Conservation (phyloP, 2,888 invertebrate species). For the Desoria tigrina region DNA sequence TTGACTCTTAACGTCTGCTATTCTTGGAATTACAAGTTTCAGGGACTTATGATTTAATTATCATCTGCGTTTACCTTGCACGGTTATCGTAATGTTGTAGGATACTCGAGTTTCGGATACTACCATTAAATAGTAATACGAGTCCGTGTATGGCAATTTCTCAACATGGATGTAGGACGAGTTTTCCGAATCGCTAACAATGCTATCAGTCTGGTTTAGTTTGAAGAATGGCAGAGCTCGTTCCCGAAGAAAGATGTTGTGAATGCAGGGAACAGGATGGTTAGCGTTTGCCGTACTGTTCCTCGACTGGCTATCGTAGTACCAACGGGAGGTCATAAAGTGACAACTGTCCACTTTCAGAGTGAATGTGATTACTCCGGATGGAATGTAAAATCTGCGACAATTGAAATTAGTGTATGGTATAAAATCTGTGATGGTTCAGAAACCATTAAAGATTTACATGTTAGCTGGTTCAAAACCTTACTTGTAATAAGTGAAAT, state of each 20-base stretch:
- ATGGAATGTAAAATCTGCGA: constrained; percentile 59
- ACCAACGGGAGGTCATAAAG: constrained; percentile 54
- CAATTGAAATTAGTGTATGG: constrained; percentile 19
- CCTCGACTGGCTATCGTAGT: constrained; percentile 41
- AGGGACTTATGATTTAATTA: too few species aligned
- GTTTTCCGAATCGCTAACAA: constrained; percentile 55
- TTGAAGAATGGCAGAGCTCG: constrained; percentile 57
- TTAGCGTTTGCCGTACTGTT: constrained; percentile 15
- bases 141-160: constrained; percentile 58
- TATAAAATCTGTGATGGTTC: background rate
- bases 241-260: constrained; percentile 57
- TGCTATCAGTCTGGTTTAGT: constrained; percentile 52
- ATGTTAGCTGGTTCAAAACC: constrained; percentile 19
- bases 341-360: constrained; percentile 58
- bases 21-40: too few species aligned
- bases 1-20: too few species aligned
- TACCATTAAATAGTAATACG: constrained; percentile 60
- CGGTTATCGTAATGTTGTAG: constrained; percentile 57
- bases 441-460: constrained; percentile 14
- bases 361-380: constrained; percentile 58
- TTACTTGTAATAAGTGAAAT: constrained; percentile 60
- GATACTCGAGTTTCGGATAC: constrained; percentile 58
- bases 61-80: constrained; percentile 53
- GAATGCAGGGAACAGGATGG: constrained; percentile 56
- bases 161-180: constrained; percentile 56